Base-by-base conservation (phyloP, 23 tunicate genomes). In the Botrylloides violaceus region DNA sequence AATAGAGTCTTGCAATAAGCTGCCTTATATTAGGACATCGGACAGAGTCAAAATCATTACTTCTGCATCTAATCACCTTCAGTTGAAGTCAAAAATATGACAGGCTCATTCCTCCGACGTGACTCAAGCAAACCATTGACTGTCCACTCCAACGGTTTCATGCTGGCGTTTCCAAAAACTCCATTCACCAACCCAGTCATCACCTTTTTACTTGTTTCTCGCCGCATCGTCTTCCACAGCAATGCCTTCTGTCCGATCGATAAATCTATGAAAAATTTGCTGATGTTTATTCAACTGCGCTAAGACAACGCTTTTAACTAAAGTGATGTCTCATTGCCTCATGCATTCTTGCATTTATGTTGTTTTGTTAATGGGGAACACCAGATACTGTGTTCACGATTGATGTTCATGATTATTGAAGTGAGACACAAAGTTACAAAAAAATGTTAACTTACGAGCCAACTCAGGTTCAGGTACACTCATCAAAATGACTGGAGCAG, bases 241-340 rank as follows among this genome's bases (percentile, higher is more conserved):
- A 81, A 43, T 0, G 96, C 96, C 65, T 88, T 88, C 34, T 88
- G 89, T 6, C 96, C 95, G 36, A 80, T 37, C 20, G 86, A 65
- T 28, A 87, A 49, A 62, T 65, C 95, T 87, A 48, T n/a, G 26
- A 73, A 37, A 29, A 38, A 59, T 59, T 18, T n/a, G n/a, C n/a
- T n/a, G n/a, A n/a, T n/a, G n/a, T n/a, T n/a, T n/a, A n/a, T n/a
- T n/a, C n/a, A n/a, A n/a, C n/a, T n/a, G n/a, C n/a, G n/a, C n/a
- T n/a, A n/a, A n/a, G n/a, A n/a, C n/a, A n/a, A n/a, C n/a, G n/a
- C n/a, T n/a, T n/a, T n/a, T n/a, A n/a, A n/a, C n/a, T n/a, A n/a
- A n/a, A n/a, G n/a, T n/a, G n/a, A n/a, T n/a, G n/a, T n/a, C n/a
- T n/a, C n/a, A n/a, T n/a, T n/a, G n/a, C n/a, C n/a, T n/a, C n/a